A percentile compares a stretch with the other conserved stretches of the same genome.
phyloP scores from a whole-genome alignment of 2,797 vertebrate species.

The Kryptolebias ocellatus region DNA sequence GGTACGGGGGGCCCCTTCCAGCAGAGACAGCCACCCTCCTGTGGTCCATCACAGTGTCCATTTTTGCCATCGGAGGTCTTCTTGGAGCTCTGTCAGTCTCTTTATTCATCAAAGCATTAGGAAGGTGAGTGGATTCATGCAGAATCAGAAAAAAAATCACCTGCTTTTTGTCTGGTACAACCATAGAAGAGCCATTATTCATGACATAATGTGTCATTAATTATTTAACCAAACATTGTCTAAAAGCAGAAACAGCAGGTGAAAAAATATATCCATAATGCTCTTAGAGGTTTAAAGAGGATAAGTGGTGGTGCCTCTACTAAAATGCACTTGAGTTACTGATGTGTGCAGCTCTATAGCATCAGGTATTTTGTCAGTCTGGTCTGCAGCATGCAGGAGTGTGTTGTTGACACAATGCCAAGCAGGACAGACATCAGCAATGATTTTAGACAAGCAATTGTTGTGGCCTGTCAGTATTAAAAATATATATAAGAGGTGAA shows the following conservation, averaged over 20 bases:
- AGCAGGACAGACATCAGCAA: background rate
- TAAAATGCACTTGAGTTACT: slow-evolving; percentile 2
- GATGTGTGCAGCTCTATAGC: background rate
- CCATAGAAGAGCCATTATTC: background rate
- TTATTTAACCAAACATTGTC: background rate
- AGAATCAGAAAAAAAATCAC: background rate
- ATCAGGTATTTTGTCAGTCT: background rate
- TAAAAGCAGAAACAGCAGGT: background rate
- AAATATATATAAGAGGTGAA: background rate
- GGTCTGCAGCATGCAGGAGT: background rate
- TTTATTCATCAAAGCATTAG: slow-evolving; percentile 85
- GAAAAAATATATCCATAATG: background rate
- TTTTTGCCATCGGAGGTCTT: slow-evolving; percentile 94
- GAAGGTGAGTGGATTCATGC: slow-evolving; percentile 83
- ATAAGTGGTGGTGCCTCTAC: background rate
- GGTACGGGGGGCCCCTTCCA: slow-evolving; percentile 77
- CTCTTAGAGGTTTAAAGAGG: background rate
- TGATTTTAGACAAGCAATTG: background rate
- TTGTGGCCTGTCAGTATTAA: background rate
- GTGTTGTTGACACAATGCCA: background rate
- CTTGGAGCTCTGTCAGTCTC: slow-evolving; percentile 86
- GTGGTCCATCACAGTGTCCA: slow-evolving; percentile 94
- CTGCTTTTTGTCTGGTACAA: background rate
- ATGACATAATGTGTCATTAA: background rate
- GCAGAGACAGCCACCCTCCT: slow-evolving; percentile 82